Conservation (phyloP, 2,797 vertebrate species). For the Sebastes vulpes region DNA sequence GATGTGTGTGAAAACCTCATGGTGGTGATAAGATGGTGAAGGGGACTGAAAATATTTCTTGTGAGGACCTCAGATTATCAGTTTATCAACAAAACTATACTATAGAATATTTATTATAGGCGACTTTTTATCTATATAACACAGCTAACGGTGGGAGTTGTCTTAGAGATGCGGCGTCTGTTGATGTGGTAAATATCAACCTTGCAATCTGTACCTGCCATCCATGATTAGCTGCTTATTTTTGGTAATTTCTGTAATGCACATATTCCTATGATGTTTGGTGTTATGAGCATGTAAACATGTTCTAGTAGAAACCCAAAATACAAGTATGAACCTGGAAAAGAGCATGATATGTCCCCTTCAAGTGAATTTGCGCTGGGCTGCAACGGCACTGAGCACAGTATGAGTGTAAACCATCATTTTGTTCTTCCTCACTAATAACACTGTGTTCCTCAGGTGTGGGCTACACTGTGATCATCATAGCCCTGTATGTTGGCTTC, state of each 20-base stretch:
- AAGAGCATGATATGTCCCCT: no score
- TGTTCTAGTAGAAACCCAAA: no score
- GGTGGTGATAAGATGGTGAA: neutral
- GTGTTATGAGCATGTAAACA: neutral
- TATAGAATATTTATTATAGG: neutral
- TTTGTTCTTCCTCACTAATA: neutral
- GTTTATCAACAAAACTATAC: neutral
- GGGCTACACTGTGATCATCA: constrained; percentile 97
- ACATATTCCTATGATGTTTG: neutral
- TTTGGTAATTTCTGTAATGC: neutral
- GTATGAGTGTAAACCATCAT: neutral
- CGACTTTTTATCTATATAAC: neutral
- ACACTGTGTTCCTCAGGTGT: constrained; percentile 87
- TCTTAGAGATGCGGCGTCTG: neutral
- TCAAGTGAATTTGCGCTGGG: neutral
- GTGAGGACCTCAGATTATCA: neutral
- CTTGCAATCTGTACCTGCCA: no score
- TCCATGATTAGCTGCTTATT: neutral
- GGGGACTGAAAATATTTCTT: neutral
- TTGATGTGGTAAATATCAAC: no score
- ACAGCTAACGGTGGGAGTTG: neutral
- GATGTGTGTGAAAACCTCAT: neutral
- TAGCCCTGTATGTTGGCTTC: constrained; percentile 99
- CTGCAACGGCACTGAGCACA: neutral
- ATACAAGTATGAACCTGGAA: no score